Base-by-base conservation (phyloP, 2,888 invertebrate species). In the Agonum fuliginosum region DNA sequence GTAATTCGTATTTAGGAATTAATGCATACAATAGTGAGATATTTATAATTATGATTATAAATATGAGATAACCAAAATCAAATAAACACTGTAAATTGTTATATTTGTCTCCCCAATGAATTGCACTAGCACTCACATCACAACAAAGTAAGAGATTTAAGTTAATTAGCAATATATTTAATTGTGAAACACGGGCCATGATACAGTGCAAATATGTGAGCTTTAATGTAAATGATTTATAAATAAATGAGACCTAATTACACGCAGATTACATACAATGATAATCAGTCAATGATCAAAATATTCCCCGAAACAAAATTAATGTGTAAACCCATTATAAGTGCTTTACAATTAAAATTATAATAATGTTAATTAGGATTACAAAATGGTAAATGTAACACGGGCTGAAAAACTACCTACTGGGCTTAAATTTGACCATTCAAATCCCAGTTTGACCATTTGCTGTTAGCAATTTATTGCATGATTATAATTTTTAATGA, bases 101-200 rank as follows among this genome's bases (percentile, higher is more conserved):
- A 62, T n/a, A n/a, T n/a, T 62, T 27, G 30, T 30, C 17, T 62
- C 58, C 58, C 58, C 1, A 30, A 62, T 62, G 58, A 62, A 62
- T 62, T 4, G 14, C 22, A 62, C n/a, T 14, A 17, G 19, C 19
- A 62, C 0, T 17, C 12, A 62, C 27, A 62, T 62, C 58, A 14
- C 14, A 30, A 14, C 17, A 30, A 62, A 62, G 30, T 62, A 19
- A 8, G 14, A 62, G 58, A 30, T 62, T 62, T 30, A 62, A 62
- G 58, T 62, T 62, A 62, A 62, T 62, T 62, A 62, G 14, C 17
- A 62, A 30, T 62, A 62, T 62, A 62, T 62, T 62, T 62, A 62
- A 62, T 30, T 62, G 12, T 12, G 27, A 24, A 58, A 58, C 12
- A 58, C 17, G n/a, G 30, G 8, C 6, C 12, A 54, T 27, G 24